A percentile compares a stretch with the other conserved stretches of the same genome.
Conservation (phyloP, 2,113 vertebrate genomes). For the Hyperopisus bebe region DNA sequence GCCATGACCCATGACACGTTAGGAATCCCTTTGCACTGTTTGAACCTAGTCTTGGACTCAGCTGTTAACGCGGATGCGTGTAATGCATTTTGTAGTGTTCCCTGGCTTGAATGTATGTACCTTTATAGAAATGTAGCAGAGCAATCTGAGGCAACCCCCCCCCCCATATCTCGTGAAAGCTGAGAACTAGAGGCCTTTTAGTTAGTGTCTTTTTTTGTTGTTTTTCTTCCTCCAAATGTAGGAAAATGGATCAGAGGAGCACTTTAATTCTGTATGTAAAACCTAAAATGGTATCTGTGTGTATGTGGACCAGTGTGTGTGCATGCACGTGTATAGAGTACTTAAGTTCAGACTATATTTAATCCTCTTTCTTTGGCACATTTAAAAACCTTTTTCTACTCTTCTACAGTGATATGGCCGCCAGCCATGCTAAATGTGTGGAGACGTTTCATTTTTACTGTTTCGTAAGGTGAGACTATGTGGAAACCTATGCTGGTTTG, state of each 20-base stretch:
- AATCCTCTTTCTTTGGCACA: slow-evolving; percentile 4
- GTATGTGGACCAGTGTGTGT: background rate
- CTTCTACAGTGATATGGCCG: background rate
- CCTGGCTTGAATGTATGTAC: slow-evolving; percentile 13
- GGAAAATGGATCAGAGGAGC: slow-evolving; percentile 13
- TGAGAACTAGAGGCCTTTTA: slow-evolving; percentile 9
- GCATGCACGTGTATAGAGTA: background rate
- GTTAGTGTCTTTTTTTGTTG: background rate
- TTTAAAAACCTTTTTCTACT: background rate
- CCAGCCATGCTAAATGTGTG: background rate
- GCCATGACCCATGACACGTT: background rate
- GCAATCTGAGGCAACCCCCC: background rate
- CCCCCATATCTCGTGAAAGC: background rate
- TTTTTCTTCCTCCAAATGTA: slow-evolving; percentile 4
- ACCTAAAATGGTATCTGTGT: background rate
- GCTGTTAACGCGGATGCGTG: background rate
- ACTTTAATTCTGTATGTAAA: slow-evolving; percentile 17
- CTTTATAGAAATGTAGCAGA: slow-evolving; percentile 10
- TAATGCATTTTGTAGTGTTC: background rate
- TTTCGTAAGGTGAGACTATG: background rate
- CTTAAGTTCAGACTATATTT: background rate
- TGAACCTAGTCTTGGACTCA: background rate
- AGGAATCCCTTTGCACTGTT: background rate
- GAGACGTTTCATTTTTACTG: background rate
- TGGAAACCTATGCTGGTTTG: background rate